Conservation (phyloP, 1,140 invertebrate genomes). For the Drosophila virilis region DNA sequence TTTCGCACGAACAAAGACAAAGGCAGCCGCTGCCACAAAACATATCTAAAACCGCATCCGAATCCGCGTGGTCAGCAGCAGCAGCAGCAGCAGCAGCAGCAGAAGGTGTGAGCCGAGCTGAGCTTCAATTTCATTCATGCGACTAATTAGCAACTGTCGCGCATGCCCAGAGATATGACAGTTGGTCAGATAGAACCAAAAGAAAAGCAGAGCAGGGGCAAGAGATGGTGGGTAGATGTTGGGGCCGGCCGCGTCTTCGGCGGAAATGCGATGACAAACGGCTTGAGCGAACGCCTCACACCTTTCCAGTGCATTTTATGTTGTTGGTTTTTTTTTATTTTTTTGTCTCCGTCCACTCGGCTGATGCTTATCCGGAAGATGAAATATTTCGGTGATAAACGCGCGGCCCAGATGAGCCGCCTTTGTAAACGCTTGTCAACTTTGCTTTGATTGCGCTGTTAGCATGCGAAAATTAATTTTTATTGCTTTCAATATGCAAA, state of each 20-base stretch:
- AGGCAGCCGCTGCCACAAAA: constrained; percentile 47
- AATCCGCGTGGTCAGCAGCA: constrained; percentile 13
- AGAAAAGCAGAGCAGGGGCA: background rate
- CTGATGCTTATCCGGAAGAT: constrained; percentile 72
- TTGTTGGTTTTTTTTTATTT: too few relatives aligned
- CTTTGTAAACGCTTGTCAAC: constrained; percentile 80
- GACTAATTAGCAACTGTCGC: constrained; percentile 79
- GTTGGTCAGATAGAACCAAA: constrained; percentile 18
- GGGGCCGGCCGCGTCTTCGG: constrained; percentile 35
- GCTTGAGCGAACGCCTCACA: constrained; percentile 44
- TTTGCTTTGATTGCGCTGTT: constrained; percentile 79
- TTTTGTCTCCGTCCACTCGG: constrained; percentile 6
- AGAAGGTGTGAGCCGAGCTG: constrained; percentile 69
- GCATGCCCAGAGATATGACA: constrained; percentile 67
- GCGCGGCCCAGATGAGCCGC: constrained; percentile 54
- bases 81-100: too few relatives aligned
- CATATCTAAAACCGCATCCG: constrained; percentile 32
- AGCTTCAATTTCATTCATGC: constrained; percentile 82
- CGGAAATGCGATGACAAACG: constrained; percentile 82
- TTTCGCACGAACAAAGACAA: constrained; percentile 75
- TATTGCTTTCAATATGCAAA: constrained; percentile 66
- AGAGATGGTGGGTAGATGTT: background rate
- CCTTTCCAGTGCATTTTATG: constrained; percentile 34
- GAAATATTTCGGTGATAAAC: constrained; percentile 75
- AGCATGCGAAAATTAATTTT: constrained; percentile 79